A percentile compares a stretch with the other conserved stretches of the same genome.
These are phyloP conservation scores for Melitaea athalia DNA, from an alignment of 2,888 invertebrate species.

Conservation along the genomic window DNA sequence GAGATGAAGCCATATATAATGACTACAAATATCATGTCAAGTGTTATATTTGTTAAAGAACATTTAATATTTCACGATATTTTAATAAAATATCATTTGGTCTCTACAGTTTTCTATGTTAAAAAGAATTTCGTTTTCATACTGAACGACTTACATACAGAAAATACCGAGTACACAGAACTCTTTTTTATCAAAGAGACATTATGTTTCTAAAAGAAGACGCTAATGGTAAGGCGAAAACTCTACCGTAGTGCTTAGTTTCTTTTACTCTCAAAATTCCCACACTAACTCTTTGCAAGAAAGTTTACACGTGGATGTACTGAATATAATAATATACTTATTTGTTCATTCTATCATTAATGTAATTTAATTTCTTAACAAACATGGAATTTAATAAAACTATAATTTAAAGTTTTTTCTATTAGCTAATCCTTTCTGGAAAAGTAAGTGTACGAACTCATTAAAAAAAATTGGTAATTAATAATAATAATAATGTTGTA, in stretches of 20 bases:
- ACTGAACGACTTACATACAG: constrained; percentile 4
- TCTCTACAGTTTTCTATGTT: background rate
- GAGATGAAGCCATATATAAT: too few species aligned
- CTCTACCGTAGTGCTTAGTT: constrained; percentile 15
- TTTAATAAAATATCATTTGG: constrained; percentile 1
- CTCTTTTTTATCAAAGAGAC: constrained; percentile 27
- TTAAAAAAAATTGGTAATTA: too few species aligned
- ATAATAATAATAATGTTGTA: too few species aligned
- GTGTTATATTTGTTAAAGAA: too few species aligned
- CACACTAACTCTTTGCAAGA: constrained; percentile 7
- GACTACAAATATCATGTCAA: too few species aligned
- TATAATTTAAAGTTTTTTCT: too few species aligned
- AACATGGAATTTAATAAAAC: too few species aligned
- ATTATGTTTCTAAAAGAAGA: constrained; percentile 29
- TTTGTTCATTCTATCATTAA: background rate
- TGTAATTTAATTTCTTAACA: background rate
- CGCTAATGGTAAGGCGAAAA: constrained; percentile 19
- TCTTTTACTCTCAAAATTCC: constrained; percentile 17
- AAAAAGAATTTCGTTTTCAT: constrained; percentile 5
- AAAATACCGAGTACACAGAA: constrained; percentile 14
- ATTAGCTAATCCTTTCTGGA: too few species aligned
- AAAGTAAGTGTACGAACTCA: too few species aligned
- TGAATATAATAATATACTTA: background rate
- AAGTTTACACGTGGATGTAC: constrained; percentile 1
- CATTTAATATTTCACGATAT: too few species aligned